Conservation (phyloP, 2,888 invertebrate genomes). For the Hypomecis atomaria region DNA sequence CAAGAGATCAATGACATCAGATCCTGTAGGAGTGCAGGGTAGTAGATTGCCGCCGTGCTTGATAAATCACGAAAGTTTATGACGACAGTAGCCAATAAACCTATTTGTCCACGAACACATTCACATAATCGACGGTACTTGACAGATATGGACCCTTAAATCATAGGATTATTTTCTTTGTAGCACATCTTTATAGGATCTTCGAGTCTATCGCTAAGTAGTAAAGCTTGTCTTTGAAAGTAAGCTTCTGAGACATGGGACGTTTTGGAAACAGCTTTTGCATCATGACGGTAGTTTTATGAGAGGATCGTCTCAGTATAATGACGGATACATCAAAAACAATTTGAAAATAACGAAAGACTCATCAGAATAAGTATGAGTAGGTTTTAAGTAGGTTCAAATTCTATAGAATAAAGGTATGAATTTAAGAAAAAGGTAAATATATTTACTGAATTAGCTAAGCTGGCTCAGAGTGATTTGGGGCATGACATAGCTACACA, state of each 20-base stretch:
- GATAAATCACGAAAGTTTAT: constrained; percentile 76
- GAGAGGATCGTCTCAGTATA: constrained; percentile 58
- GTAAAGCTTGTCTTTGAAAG: constrained; percentile 42
- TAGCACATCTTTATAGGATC: constrained; percentile 42
- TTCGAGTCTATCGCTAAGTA: constrained; percentile 39
- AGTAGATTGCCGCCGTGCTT: constrained; percentile 51
- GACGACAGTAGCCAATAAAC: constrained; percentile 77
- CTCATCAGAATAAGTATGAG: constrained; percentile 3
- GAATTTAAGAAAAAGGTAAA: no score
- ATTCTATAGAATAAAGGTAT: no score
- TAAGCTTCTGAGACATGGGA: constrained; percentile 41
- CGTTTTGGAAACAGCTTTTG: constrained; percentile 56
- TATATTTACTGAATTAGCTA: no score
- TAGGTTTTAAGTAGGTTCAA: no score
- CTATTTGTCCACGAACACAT: constrained; percentile 77
- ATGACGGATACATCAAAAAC: constrained; percentile 60
- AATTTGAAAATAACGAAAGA: constrained; percentile 49
- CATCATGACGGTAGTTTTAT: constrained; percentile 64
- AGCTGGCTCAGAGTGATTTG: no score
- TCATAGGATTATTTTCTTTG: constrained; percentile 74
- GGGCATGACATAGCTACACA: no score
- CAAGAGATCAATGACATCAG: constrained; percentile 55
- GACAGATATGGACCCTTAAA: constrained; percentile 76
- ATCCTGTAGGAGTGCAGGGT: constrained; percentile 47
- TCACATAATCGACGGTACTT: constrained; percentile 73